Evolutionary conservation across 1,140 invertebrate genomes (phyloP).

Genomic region (Procambarus clarkii): DNA sequence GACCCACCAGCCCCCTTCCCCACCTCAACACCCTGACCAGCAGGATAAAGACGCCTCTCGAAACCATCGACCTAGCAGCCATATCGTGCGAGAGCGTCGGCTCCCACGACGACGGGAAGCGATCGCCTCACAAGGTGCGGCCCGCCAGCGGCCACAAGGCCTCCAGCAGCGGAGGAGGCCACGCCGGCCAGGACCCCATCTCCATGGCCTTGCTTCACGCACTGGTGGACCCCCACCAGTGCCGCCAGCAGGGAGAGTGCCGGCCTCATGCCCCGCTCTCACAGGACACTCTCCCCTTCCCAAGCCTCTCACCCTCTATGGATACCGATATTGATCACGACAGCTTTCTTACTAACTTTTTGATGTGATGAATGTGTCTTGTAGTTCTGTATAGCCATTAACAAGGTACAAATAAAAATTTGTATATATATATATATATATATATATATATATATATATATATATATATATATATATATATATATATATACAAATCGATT

Average conservation of each 20-base stretch:
- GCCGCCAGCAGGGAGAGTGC: slow-evolving; percentile 39
- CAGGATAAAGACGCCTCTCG: slow-evolving; percentile 18
- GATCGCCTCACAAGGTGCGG: neutral
- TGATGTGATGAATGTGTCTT: slow-evolving; percentile 39
- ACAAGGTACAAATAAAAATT: slow-evolving; percentile 31
- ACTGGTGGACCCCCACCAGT: slow-evolving; percentile 52
- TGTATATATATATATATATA: neutral
- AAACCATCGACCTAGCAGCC: slow-evolving; percentile 57
- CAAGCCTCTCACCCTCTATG: slow-evolving; percentile 54
- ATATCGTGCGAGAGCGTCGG: slow-evolving; percentile 41
- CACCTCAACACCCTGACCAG: neutral
- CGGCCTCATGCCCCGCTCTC: neutral
- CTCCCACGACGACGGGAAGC: slow-evolving; percentile 2
- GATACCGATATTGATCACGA: slow-evolving; percentile 63
- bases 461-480: no score
- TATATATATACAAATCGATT: neutral
- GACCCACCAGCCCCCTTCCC: neutral
- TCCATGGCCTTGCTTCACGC: slow-evolving; percentile 63
- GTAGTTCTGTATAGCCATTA: slow-evolving; percentile 13
- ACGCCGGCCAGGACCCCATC: slow-evolving; percentile 36
- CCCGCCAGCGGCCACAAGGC: neutral
- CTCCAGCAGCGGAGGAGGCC: neutral
- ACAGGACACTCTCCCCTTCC: slow-evolving; percentile 49
- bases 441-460: neutral
- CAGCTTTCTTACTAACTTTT: slow-evolving; percentile 55